Conservation (phyloP, 2,113 vertebrate species). For the Nestor notabilis region DNA sequence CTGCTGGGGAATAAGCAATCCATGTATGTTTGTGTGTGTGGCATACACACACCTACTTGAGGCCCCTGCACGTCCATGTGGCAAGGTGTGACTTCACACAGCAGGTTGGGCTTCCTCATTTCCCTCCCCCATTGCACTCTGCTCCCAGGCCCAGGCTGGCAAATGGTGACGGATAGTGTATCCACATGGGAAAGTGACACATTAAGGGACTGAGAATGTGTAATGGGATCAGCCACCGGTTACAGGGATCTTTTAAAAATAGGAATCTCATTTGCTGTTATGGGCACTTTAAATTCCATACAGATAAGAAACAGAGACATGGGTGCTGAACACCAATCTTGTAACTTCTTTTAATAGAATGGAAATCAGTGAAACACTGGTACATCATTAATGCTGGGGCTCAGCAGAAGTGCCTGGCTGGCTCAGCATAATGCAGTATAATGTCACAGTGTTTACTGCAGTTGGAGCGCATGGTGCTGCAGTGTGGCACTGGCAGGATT, state of each 20-base stretch:
- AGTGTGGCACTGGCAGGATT: background rate
- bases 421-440: background rate
- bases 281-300: background rate
- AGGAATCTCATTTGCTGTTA: constrained; percentile 6
- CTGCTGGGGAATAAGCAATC: background rate
- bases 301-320: background rate
- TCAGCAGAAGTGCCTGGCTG: constrained; percentile 6
- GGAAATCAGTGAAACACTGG: background rate
- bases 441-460: background rate
- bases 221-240: constrained; percentile 17
- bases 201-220: background rate
- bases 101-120: background rate
- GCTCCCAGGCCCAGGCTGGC: constrained; percentile 48
- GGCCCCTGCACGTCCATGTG: constrained; percentile 8
- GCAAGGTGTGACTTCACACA: constrained; percentile 67
- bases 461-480: background rate
- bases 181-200: constrained; percentile 59
- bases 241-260: background rate
- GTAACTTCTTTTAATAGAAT: background rate
- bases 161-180: constrained; percentile 68
- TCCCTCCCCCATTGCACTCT: background rate
- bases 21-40: background rate
- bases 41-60: background rate
- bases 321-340: background rate
- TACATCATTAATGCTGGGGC: background rate